These are phyloP conservation scores for Pagrus major DNA, from an alignment of 2,113 vertebrate species.

Conservation along the genomic window DNA sequence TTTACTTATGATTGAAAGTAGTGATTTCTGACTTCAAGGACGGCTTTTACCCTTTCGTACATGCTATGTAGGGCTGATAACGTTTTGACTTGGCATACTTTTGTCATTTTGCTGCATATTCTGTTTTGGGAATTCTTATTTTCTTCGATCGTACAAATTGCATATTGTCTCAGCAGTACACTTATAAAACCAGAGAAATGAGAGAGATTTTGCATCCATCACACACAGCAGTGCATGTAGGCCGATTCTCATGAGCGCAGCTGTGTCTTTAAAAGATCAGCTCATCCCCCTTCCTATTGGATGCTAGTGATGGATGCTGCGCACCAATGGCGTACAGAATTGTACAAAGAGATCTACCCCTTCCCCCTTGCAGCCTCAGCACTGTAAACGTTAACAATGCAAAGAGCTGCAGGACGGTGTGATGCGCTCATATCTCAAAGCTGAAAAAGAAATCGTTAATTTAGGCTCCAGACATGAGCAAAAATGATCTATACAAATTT, in stretches of 20 bases:
- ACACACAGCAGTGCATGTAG: neutral
- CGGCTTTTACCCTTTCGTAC: neutral
- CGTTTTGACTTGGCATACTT: neutral
- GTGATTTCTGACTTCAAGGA: neutral
- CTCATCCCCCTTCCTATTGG: conserved; percentile 55
- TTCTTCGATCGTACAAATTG: neutral
- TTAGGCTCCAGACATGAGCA: conserved; percentile 6
- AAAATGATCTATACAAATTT: neutral
- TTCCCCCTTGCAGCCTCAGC: conserved; percentile 17
- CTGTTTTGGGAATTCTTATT: neutral
- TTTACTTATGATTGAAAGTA: no score
- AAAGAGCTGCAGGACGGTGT: conserved; percentile 15
- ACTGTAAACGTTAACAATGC: conserved; percentile 25
- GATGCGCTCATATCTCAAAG: neutral
- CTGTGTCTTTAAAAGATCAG: conserved; percentile 26
- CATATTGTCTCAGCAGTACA: neutral
- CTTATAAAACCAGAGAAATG: neutral
- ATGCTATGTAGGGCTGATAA: neutral
- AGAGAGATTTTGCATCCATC: accelerated
- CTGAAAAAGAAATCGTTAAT: neutral
- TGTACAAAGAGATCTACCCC: conserved; percentile 75
- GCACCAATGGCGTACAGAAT: conserved; percentile 79
- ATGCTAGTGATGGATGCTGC: conserved; percentile 54
- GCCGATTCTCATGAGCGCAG: neutral
- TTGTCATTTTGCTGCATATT: neutral